Evolutionary conservation across 2,113 vertebrate genomes (phyloP), one percentile per base, ranked within the genome.

Genomic region (Caloenas nicobarica): DNA sequence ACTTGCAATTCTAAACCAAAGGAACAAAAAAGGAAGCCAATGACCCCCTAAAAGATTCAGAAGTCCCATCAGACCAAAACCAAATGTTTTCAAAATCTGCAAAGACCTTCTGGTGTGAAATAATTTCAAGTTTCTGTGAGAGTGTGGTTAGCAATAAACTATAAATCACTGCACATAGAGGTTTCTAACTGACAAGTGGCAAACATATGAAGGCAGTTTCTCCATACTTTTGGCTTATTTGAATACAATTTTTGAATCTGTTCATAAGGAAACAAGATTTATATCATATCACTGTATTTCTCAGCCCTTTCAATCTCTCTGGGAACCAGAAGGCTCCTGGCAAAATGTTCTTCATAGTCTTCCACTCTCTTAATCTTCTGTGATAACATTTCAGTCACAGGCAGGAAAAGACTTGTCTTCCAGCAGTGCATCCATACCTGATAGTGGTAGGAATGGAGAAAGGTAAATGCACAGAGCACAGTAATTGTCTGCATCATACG

Each of bases 11-110:
- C 62, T 84, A 81, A 91, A 79, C 29, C 29, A 87, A 89, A 91
- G 58, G 34, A 91, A 60, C 28, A 81, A 80, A 87, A 82, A 48
- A 0, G 28, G 69, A 94, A 94, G 40, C 51, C 42, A 95, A 42
- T 12, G 81, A 24, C 22, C 6, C 36, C 38, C 56, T 1, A 9
- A 89, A 95, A 89, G 22, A 57, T 82, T 93, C 51, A 86, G 58
- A 93, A 77, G 68, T 74, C 85, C 18, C 58, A 78, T 81, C 36
- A 91, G 88, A 88, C 82, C 18, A 66, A 96, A 94, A 38, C 62
- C 62, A 93, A 96, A 77, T 73, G 65, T 91, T 96, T 95, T 95
- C 64, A 82, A 89, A 93, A 88, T 88, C 64, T 78, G 42, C 28
- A 89, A 66, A 89, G 85, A 80, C 13, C 64, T 90, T 88, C 86